Conservation (phyloP, 2,797 vertebrate species). For the Pelochelys cantorii region DNA sequence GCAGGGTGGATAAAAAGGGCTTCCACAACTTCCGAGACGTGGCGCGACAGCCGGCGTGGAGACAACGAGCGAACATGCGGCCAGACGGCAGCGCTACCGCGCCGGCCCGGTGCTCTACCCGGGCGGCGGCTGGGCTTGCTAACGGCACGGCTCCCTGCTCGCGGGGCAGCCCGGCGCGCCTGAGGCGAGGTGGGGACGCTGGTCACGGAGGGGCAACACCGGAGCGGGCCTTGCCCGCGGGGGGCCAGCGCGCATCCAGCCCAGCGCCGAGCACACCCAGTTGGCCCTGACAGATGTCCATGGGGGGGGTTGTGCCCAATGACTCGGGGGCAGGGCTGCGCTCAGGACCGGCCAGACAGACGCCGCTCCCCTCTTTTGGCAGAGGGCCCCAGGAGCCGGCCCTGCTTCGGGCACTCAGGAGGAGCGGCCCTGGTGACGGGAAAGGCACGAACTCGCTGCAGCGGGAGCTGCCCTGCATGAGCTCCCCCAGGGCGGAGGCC, state of each 20-base stretch:
- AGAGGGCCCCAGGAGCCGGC: not conserved
- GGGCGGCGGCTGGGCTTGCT: fast-evolving
- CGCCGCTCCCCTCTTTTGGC: fast-evolving
- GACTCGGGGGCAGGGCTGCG: not conserved
- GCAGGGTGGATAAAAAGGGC: not conserved
- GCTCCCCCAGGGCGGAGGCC: not conserved
- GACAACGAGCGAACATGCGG: not conserved
- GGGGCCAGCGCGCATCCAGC: not conserved
- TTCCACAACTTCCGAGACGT: not conserved
- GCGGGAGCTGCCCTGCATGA: not conserved
- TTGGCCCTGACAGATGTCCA: not conserved
- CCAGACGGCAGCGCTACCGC: not conserved
- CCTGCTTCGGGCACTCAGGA: fast-evolving
- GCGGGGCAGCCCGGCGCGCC: fast-evolving
- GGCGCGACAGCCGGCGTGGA: not conserved
- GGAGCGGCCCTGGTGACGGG: not conserved
- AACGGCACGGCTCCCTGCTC: fast-evolving
- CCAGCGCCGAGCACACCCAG: not conserved
- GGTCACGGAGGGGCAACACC: not conserved
- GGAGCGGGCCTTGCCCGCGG: too few relatives aligned
- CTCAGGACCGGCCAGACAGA: not conserved
- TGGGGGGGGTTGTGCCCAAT: not conserved
- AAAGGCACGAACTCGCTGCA: too few relatives aligned
- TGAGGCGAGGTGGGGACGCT: fast-evolving
- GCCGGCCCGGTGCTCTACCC: too few relatives aligned